phyloP scores from a whole-genome alignment of 2,888 invertebrate genomes.

The Hoplodrina blanda region DNA sequence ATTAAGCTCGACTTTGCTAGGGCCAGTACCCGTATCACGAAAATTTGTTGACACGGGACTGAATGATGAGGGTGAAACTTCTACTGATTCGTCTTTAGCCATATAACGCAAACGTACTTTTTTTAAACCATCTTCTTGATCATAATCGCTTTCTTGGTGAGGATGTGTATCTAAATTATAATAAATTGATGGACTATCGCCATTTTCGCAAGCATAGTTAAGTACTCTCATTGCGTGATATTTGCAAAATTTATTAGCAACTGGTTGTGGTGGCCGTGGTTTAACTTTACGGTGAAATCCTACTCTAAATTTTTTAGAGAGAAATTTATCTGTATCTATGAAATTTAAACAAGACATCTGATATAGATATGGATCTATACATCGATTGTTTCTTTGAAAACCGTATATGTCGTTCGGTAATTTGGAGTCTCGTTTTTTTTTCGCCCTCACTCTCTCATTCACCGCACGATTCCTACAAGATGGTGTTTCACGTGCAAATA shows the following conservation, averaged over 20 bases:
- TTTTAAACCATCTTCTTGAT: not conserved
- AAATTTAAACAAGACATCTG: constrained; percentile 42
- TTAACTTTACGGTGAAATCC: constrained; percentile 24
- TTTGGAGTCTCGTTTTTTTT: constrained; percentile 10
- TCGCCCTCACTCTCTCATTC: constrained; percentile 6
- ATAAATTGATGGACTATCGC: constrained; percentile 5
- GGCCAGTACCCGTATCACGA: constrained; percentile 39
- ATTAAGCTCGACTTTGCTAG: constrained; percentile 10
- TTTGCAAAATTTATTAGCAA: constrained; percentile 16
- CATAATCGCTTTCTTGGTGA: not conserved
- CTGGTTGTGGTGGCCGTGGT: constrained; percentile 7
- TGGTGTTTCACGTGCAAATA: constrained; percentile 32
- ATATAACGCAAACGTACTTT: not conserved
- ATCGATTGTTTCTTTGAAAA: constrained; percentile 54
- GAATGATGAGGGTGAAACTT: constrained; percentile 50
- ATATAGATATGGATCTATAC: constrained; percentile 35
- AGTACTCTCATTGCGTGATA: constrained; percentile 43
- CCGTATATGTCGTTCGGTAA: constrained; percentile 59
- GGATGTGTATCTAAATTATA: constrained; percentile 32
- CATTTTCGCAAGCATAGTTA: not conserved
- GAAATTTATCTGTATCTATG: constrained; percentile 33
- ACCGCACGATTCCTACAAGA: constrained; percentile 23
- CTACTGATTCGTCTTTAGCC: constrained; percentile 45
- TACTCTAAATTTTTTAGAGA: constrained; percentile 42
- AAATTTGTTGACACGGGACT: constrained; percentile 11